Conservation (phyloP, 1,140 invertebrate species). For the Paramacrobiotus metropolitanus region DNA sequence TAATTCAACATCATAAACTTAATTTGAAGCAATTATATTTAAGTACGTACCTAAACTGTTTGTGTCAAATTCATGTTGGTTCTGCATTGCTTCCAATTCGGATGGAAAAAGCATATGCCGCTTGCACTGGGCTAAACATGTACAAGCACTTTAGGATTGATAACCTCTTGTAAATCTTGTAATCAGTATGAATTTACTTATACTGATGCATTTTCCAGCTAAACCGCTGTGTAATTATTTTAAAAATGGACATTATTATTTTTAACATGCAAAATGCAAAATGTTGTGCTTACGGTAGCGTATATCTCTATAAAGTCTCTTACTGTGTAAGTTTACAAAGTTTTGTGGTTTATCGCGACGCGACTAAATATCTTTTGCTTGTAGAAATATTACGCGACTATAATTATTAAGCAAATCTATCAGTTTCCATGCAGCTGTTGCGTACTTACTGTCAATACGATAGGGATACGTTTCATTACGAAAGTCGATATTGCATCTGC, state of each 20-base stretch:
- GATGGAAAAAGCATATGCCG: not conserved
- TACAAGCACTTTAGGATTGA: too few species aligned
- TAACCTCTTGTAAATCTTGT: too few species aligned
- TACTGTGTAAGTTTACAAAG: not conserved
- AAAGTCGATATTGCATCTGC: constrained; percentile 2
- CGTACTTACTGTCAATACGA: not conserved
- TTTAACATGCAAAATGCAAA: too few species aligned
- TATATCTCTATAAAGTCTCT: not conserved
- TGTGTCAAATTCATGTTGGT: not conserved
- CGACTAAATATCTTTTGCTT: not conserved
- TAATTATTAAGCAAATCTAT: too few species aligned
- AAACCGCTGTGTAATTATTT: not conserved
- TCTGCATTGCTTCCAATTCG: not conserved
- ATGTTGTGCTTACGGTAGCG: too few species aligned
- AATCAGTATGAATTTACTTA: too few species aligned
- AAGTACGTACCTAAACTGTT: not conserved
- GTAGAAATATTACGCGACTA: not conserved
- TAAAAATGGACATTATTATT: not conserved
- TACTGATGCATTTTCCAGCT: not conserved
- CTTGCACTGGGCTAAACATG: not conserved
- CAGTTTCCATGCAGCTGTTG: too few species aligned
- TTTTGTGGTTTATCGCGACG: not conserved
- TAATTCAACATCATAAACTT: not conserved
- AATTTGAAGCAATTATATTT: not conserved
- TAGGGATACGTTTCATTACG: not conserved